Percentiles rank a stretch among this genome's conserved stretches.
Evolutionary conservation across 1,140 invertebrate genomes (phyloP).

Genomic region (Cherax quadricarinatus): DNA sequence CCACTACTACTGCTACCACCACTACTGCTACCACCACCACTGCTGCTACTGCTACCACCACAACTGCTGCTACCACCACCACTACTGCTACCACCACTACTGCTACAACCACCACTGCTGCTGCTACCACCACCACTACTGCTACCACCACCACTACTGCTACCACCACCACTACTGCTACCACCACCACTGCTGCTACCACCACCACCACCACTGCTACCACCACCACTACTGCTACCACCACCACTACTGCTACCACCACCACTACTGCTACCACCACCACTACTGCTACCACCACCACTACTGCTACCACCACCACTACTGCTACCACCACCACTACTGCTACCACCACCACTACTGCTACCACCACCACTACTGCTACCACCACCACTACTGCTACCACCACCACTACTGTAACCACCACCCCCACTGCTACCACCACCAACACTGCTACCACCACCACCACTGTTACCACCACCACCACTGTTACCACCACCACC

Average conservation of each 20-base stretch:
- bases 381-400: not conserved
- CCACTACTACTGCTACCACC: not conserved
- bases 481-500: too few species aligned
- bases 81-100: not conserved
- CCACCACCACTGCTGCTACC: not conserved
- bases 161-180: not conserved
- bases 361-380: not conserved
- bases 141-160: not conserved
- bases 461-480: not conserved
- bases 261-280: not conserved
- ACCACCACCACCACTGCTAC: not conserved
- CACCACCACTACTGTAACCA: not conserved
- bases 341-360: not conserved
- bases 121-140: not conserved
- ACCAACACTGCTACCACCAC: constrained; percentile 3
- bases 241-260: too few species aligned
- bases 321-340: not conserved
- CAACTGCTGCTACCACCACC: not conserved
- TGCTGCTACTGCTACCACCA: not conserved
- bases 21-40: not conserved
- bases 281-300: not conserved
- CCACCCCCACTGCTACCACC: not conserved
- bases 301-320: not conserved
- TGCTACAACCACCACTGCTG: too few species aligned
- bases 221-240: too few species aligned